Percentiles rank a stretch among this genome's conserved stretches.
phyloP scores from a whole-genome alignment of 2,888 invertebrate species.

The Himalopsyche japonica region DNA sequence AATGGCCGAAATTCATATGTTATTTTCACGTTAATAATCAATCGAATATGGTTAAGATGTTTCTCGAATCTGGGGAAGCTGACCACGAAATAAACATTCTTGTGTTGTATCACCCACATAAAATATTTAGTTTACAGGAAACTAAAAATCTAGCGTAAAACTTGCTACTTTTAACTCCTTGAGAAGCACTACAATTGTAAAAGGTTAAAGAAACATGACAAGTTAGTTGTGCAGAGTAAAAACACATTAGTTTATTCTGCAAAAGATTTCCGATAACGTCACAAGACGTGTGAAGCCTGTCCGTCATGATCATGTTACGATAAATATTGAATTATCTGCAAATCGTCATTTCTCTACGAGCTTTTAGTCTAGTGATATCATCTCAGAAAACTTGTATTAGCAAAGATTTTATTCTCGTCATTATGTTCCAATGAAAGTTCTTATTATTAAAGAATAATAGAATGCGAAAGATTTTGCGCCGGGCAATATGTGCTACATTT shows the following conservation, averaged over 20 bases:
- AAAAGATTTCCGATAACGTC: neutral
- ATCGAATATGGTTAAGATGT: no score
- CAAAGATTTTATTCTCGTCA: neutral
- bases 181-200: no score
- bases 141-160: no score
- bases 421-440: neutral
- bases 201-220: neutral
- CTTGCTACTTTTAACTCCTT: no score
- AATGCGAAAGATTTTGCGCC: no score
- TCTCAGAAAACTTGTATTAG: neutral
- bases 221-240: neutral
- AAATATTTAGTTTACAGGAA: no score
- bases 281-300: neutral
- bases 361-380: neutral
- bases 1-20: no score
- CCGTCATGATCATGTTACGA: neutral
- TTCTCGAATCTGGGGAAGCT: no score
- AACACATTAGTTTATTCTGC: neutral
- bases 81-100: no score
- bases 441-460: neutral
- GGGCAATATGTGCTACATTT: no score
- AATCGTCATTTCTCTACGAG: neutral
- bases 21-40: no score
- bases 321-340: neutral
- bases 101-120: no score